Base-by-base conservation (phyloP, 2,888 invertebrate genomes). In the Malthinus seriepunctatus region DNA sequence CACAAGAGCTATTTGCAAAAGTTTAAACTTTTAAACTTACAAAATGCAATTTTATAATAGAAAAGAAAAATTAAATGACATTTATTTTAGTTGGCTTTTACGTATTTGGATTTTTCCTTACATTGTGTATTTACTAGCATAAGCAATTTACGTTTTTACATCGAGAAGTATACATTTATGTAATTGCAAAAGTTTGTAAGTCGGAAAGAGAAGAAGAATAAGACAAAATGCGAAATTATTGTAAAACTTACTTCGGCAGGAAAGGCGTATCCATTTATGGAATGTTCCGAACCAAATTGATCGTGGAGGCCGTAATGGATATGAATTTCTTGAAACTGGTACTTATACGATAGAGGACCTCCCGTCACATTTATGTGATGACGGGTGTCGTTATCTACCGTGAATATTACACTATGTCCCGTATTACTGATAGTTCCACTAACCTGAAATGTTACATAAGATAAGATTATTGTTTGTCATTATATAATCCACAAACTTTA, bases 261-360 rank as follows among this genome's bases (percentile, higher is more conserved):
- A 80, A 98, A 99, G 53, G 94, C 88, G 74, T 95, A 92, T 66
- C 96, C 95, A 75, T 95, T 95, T 73, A 98, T 93, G 56, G 93
- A 94, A 79, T 99, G 98, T 77, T 99, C 98, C 9, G 97, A 97
- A 15, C 98, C 98, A 70, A 89, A 88, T 75, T 91, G 90, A 80
- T 97, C 95, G 73, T 89, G 88, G 56, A 93, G 84, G 6, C 96
- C 96, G 75, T 95, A 97, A 80, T 96, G 96, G 74, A 96, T 87
- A 80, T 96, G 94, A 68, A 97, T 92, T 81, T 96, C 95, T 75
- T 94, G 92, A 77, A 97, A 93, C 79, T 93, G 92, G 81, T 97
- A 97, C 74, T 91, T 90, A 81, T 97, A 97, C 60, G 95, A 94
- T 52, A 97, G 85, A 0, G 98, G 97, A 2, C 98, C 98, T 0